Evolutionary conservation across 2,888 invertebrate species (phyloP), one percentile per base, ranked within the genome.

Genomic region (Macrophya alboannulata): DNA sequence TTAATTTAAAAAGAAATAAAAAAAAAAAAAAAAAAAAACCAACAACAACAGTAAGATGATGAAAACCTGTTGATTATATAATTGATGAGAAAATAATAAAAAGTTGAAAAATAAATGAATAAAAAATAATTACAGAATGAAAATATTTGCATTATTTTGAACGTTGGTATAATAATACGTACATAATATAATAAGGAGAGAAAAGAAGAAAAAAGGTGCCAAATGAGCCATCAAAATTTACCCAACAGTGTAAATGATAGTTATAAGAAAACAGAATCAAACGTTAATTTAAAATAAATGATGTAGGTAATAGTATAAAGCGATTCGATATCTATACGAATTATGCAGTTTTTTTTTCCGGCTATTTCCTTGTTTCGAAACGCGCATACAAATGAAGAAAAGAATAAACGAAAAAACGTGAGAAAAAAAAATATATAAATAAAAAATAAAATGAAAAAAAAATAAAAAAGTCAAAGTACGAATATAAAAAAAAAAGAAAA

Each of bases 151-250:
- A 25, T 62, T 62, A 62, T 62, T 62, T 62, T 25, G 62, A 62
- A 25, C 25, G 12, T 12, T 62, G 5, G 62, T 62, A 21, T 25
- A 84, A 79, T 68, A 79, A 40, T 15, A n/a, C 10, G n/a, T 51
- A 59, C 8, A 31, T 5, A 68, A 8, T 10, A 17, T 10, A 17
- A 37, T 1, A 31, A 10, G 25, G 62, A 62, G 62, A 62, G 25
- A 21, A 4, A 62, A 0, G 79, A 45, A 45, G 45, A 10, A 79
- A 21, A 84, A 84, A 87, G 86, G 87, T 86, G 87, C 88, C 87
- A 87, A 87, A 85, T 72, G 71, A 87, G 86, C 86, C 85, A 86
- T 82, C 76, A 86, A 62, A 81, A 62, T 62, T 81, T 21, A 48
- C 9, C 9, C 43, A 9, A 45, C 10, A 31, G 21, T 51, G 37